Evolutionary conservation across 1,140 invertebrate species (phyloP).

Genomic region (Zophobas atratus): DNA sequence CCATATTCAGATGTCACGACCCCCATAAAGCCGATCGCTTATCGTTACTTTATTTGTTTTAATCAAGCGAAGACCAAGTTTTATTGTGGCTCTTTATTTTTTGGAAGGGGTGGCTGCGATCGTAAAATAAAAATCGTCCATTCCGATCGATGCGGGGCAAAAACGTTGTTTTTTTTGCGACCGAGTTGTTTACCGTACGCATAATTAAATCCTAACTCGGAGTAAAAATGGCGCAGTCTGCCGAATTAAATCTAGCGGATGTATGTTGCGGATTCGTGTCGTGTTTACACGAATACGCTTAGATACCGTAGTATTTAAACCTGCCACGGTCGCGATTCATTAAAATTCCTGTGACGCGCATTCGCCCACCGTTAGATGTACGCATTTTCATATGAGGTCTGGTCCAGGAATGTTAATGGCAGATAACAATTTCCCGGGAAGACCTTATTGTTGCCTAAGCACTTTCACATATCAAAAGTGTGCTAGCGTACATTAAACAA

Average conservation of each 20-base stretch:
- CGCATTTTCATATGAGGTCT: constrained; percentile 26
- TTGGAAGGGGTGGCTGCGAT: neutral
- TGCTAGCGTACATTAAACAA: neutral
- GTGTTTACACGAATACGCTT: constrained; percentile 16
- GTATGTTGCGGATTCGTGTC: constrained; percentile 3
- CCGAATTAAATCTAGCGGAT: neutral
- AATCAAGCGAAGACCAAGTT: neutral
- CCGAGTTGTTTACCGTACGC: neutral
- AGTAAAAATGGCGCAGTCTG: neutral
- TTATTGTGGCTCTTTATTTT: neutral
- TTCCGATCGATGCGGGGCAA: neutral
- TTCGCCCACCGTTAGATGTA: constrained; percentile 20
- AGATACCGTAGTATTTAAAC: constrained; percentile 16
- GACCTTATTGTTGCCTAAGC: constrained; percentile 11
- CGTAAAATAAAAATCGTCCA: neutral
- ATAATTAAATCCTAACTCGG: neutral
- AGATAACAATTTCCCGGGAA: constrained; percentile 23
- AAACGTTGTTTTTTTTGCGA: neutral
- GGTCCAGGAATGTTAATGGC: constrained; percentile 26
- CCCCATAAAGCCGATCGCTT: constrained; percentile 12
- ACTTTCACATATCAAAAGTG: neutral
- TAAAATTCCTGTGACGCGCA: constrained; percentile 27
- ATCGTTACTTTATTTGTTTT: constrained; percentile 12
- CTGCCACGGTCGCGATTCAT: constrained; percentile 27
- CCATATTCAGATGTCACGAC: neutral